Evolutionary conservation across 1,140 invertebrate species (phyloP).

Genomic region (Drosophila santomea): DNA sequence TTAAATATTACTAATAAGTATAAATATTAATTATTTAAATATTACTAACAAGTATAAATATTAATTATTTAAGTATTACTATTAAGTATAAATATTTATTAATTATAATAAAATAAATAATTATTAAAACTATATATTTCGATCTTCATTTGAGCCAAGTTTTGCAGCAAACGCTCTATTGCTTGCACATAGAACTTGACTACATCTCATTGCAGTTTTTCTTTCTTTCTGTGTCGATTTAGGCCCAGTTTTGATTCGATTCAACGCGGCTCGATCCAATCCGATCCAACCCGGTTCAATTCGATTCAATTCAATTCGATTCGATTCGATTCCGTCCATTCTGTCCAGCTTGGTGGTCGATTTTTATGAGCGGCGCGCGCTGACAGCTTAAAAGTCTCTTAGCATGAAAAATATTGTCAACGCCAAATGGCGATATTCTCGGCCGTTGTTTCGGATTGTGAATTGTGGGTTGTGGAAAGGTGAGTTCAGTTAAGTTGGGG

Average conservation of each 20-base stretch:
- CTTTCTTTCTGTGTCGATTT: slow-evolving; percentile 7
- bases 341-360: slow-evolving; percentile 64
- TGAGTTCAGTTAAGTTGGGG: not conserved
- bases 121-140: no score
- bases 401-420: slow-evolving; percentile 80
- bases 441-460: slow-evolving; percentile 28
- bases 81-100: no score
- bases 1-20: no score
- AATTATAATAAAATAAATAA: no score
- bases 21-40: no score
- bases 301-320: slow-evolving; percentile 12
- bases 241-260: slow-evolving; percentile 13
- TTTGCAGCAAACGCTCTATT: no score
- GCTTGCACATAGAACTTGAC: no score
- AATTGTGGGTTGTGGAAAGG: slow-evolving; percentile 20
- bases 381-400: slow-evolving; percentile 83
- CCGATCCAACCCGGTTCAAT: slow-evolving; percentile 7
- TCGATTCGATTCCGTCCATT: slow-evolving; percentile 27
- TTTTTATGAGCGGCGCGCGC: slow-evolving; percentile 76
- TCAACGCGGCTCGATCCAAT: slow-evolving; percentile 6
- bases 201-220: not conserved
- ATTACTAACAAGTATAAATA: no score
- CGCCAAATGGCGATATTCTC: slow-evolving; percentile 46
- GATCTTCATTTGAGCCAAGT: no score
- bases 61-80: no score